These are phyloP conservation scores for Phataginus tetradactyla DNA, from an alignment of 2,797 vertebrate species.

Conservation along the genomic window DNA sequence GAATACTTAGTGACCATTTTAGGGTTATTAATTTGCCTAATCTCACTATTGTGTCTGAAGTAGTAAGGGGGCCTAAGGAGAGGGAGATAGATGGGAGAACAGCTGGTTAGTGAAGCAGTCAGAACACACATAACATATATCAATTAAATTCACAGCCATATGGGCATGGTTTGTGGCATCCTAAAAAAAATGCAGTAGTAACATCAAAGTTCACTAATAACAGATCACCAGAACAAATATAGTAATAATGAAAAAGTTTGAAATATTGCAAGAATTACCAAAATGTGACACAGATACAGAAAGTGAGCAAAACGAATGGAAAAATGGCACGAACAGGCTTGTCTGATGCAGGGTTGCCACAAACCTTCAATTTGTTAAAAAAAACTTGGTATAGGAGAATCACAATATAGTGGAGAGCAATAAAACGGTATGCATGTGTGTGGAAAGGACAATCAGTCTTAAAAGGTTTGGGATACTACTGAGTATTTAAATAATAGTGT, in stretches of 20 bases:
- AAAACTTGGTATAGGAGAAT: too few species aligned
- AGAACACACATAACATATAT: background rate
- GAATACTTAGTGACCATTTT: background rate
- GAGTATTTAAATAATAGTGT: background rate
- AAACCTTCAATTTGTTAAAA: background rate
- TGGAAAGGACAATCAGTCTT: background rate
- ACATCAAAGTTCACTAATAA: background rate
- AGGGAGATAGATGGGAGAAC: background rate
- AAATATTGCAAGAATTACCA: background rate
- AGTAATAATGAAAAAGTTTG: background rate
- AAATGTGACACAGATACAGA: background rate
- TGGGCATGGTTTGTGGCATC: background rate
- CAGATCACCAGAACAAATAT: background rate
- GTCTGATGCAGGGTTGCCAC: background rate
- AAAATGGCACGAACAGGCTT: background rate
- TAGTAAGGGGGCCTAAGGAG: background rate
- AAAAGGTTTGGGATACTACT: background rate
- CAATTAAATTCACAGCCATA: background rate
- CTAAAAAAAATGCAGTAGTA: background rate
- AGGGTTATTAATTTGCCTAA: background rate
- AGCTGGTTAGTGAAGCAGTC: background rate
- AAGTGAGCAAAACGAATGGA: background rate
- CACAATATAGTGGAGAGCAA: background rate
- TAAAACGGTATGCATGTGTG: background rate
- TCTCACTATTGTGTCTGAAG: background rate